A percentile compares a stretch with the other conserved stretches of the same genome.
phyloP scores from a whole-genome alignment of 2,888 invertebrate species.

The Suillia variegata region DNA sequence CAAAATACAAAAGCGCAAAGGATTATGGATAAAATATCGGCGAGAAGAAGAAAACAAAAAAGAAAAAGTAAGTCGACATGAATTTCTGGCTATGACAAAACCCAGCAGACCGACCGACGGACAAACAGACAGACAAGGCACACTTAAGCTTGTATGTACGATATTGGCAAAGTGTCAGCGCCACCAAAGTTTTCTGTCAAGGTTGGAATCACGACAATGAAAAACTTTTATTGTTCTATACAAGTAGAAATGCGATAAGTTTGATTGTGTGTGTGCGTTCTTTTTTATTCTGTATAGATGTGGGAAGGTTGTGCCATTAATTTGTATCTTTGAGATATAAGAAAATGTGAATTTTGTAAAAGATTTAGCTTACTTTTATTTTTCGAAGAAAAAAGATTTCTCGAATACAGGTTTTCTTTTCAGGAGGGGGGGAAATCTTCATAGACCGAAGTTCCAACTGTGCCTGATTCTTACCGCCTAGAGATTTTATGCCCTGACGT shows the following conservation, averaged over 20 bases:
- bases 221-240: constrained; percentile 8
- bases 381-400: no score
- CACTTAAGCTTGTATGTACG: not conserved
- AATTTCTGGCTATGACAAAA: not conserved
- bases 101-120: no score
- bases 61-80: not conserved
- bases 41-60: no score
- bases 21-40: not conserved
- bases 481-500: no score
- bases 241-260: constrained; percentile 3
- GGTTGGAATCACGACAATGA: not conserved
- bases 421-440: no score
- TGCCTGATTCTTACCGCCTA: no score
- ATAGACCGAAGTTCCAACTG: no score
- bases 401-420: no score
- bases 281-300: not conserved
- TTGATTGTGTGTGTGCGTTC: not conserved
- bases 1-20: not conserved
- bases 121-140: no score
- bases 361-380: no score
- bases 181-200: not conserved
- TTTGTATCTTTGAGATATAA: no score
- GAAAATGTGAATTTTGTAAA: no score
- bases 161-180: not conserved
- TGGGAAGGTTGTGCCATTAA: not conserved